Conservation (phyloP, 2,113 vertebrate genomes). For the Addax nasomaculatus region DNA sequence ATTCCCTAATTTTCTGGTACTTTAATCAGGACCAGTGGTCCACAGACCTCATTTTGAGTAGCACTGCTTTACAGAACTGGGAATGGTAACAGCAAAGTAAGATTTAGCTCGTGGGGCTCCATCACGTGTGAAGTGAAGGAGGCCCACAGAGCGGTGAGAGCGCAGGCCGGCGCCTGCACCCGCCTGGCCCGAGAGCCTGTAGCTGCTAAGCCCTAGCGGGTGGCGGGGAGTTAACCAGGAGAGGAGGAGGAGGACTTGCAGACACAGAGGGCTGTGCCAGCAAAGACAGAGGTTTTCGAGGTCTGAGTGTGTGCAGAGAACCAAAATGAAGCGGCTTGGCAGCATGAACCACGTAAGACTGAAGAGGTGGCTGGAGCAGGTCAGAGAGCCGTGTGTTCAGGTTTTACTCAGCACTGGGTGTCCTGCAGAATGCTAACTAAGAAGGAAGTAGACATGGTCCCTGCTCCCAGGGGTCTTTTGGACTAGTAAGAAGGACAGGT, state of each 20-base stretch:
- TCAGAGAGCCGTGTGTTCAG: background rate
- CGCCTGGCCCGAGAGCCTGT: background rate
- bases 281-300: background rate
- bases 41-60: background rate
- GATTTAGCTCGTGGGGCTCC: background rate
- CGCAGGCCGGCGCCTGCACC: fast-evolving
- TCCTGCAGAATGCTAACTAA: background rate
- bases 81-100: background rate
- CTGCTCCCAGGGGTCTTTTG: background rate
- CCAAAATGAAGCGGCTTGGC: background rate
- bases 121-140: background rate
- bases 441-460: background rate
- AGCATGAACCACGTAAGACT: background rate
- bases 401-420: background rate
- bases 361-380: background rate
- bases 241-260: background rate
- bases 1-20: background rate
- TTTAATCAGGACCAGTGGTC: background rate
- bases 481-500: background rate
- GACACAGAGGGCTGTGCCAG: background rate
- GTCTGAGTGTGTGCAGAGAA: background rate
- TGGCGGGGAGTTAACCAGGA: background rate
- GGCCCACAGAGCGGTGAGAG: background rate
- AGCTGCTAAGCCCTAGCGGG: background rate
- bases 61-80: background rate